Percentiles rank a stretch among this genome's conserved stretches.
phyloP scores from a whole-genome alignment of 92 coral and sea anemone genomes.

The Siderastrea radians region DNA sequence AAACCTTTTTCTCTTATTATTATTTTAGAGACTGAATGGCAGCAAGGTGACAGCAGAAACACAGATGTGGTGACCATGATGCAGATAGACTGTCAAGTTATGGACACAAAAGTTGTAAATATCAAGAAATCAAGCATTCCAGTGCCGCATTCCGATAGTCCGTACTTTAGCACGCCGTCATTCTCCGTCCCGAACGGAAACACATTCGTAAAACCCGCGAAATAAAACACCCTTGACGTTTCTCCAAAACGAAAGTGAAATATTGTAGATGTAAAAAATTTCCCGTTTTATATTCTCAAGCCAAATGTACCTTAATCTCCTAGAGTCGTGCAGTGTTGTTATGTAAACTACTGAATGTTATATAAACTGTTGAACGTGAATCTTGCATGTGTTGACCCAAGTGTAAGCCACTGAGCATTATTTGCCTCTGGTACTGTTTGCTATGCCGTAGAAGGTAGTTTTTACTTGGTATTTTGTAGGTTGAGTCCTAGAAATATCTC shows the following conservation, averaged over 20 bases:
- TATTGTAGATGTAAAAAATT: not conserved
- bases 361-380: too few relatives aligned
- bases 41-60: slow-evolving; percentile 63
- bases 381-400: too few relatives aligned
- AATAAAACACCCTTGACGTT: not conserved
- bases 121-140: slow-evolving; percentile 97
- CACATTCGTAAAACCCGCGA: slow-evolving; percentile 41
- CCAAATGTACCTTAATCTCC: too few relatives aligned
- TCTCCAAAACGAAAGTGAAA: not conserved
- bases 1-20: not conserved
- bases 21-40: slow-evolving; percentile 62
- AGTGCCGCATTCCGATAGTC: slow-evolving; percentile 71
- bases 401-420: too few relatives aligned
- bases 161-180: slow-evolving; percentile 67
- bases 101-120: slow-evolving; percentile 86
- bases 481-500: too few relatives aligned
- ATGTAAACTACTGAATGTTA: too few relatives aligned
- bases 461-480: too few relatives aligned
- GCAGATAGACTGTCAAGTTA: slow-evolving; percentile 95
- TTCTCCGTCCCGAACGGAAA: slow-evolving; percentile 27
- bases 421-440: too few relatives aligned
- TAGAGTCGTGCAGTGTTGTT: too few relatives aligned
- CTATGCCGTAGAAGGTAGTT: too few relatives aligned
- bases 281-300: not conserved
- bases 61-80: slow-evolving; percentile 88